phyloP scores from a whole-genome alignment of 2,888 invertebrate species.

The Eilema sororculum region DNA sequence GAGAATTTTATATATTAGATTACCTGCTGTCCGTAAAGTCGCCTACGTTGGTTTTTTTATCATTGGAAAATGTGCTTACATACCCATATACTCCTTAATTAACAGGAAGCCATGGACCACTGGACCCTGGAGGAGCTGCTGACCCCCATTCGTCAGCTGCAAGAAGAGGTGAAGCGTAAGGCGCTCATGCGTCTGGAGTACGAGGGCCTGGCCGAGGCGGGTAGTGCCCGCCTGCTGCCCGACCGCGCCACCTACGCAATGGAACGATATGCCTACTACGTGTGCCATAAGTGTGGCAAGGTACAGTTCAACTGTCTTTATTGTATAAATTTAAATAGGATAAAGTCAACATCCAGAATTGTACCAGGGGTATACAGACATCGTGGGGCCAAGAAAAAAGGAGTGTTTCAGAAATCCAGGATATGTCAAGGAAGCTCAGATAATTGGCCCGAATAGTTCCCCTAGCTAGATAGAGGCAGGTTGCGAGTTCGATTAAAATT shows the following conservation, averaged over 20 bases:
- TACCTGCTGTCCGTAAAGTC: too few species aligned
- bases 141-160: constrained; percentile 92
- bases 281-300: constrained; percentile 97
- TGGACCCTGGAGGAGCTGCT: constrained; percentile 92
- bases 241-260: constrained; percentile 96
- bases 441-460: too few species aligned
- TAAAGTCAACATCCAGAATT: too few species aligned
- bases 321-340: background rate
- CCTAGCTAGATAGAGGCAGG: too few species aligned
- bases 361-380: too few species aligned
- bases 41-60: too few species aligned
- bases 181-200: constrained; percentile 98
- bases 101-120: constrained; percentile 93
- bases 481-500: too few species aligned
- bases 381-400: too few species aligned
- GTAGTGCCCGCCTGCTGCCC: constrained; percentile 89
- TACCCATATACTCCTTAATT: background rate
- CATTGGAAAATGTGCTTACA: background rate
- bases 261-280: constrained; percentile 99
- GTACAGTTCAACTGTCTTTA: constrained; percentile 64
- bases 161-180: constrained; percentile 96
- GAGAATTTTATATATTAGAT: too few species aligned
- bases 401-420: too few species aligned
- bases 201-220: constrained; percentile 94
- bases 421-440: too few species aligned